phyloP scores from a whole-genome alignment of 1,140 invertebrate species.

The Scaptomyza graminum region DNA sequence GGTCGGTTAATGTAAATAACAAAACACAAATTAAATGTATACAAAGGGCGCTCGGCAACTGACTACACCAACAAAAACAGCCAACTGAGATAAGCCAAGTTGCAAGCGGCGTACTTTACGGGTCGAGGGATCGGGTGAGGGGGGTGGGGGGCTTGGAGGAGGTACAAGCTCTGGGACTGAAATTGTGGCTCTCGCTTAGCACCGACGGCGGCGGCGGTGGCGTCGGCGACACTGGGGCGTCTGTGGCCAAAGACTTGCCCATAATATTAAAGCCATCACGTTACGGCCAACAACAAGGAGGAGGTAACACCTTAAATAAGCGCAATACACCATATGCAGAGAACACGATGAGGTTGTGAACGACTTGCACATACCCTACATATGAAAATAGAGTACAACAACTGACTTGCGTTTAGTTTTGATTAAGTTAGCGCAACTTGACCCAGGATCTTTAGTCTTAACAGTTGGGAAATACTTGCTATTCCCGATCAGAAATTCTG shows the following conservation, averaged over 20 bases:
- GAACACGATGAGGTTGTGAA: background rate
- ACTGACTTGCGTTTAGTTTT: no score
- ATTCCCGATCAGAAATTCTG: no score
- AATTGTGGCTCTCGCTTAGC: conserved; percentile 21
- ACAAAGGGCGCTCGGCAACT: conserved; percentile 64
- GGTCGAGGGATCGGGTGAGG: background rate
- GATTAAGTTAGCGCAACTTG: background rate
- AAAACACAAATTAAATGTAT: conserved; percentile 83
- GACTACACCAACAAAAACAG: conserved; percentile 34
- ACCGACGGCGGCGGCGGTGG: conserved; percentile 27
- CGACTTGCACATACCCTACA: conserved; percentile 5
- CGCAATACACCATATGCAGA: conserved; percentile 45
- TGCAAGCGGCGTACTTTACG: conserved; percentile 17
- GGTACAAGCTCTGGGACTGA: conserved; percentile 1
- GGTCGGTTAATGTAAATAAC: conserved; percentile 82
- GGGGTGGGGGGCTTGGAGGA: background rate
- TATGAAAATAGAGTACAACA: background rate
- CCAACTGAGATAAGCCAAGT: conserved; percentile 76
- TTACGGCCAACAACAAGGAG: conserved; percentile 30
- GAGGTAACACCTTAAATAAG: conserved; percentile 66
- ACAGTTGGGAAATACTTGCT: no score
- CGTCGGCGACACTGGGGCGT: conserved; percentile 63
- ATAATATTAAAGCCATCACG: conserved; percentile 71
- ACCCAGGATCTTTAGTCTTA: no score
- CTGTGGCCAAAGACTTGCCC: conserved; percentile 59